phyloP scores from a whole-genome alignment of 2,797 vertebrate genomes.

The Pipistrellus pipistrellus region DNA sequence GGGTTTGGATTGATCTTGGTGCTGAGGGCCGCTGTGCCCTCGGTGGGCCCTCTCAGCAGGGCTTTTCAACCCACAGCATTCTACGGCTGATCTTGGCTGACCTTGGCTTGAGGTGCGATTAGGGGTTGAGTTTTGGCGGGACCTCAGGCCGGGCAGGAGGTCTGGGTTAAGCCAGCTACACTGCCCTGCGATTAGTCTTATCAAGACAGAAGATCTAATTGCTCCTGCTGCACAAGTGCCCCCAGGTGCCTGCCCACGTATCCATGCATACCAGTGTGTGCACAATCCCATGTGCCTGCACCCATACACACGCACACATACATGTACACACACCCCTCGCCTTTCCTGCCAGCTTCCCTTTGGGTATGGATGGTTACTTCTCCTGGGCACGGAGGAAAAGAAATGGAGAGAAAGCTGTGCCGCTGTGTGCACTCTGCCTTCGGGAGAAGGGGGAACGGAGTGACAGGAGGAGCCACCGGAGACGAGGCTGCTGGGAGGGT shows the following conservation, averaged over 20 bases:
- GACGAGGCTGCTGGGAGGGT: not conserved
- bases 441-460: not conserved
- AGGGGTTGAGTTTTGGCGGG: constrained; percentile 68
- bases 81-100: constrained; percentile 5
- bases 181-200: constrained; percentile 48
- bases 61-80: not conserved
- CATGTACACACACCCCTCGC: not conserved
- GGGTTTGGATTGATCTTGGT: not conserved
- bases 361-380: not conserved
- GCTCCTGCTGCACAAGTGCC: constrained; percentile 18
- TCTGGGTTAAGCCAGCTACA: constrained; percentile 72
- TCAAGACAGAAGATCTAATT: constrained; percentile 80
- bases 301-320: not conserved
- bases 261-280: no score
- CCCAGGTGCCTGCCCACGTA: no score
- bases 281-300: rapidly evolving
- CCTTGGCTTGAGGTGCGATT: constrained; percentile 68
- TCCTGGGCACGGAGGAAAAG: not conserved
- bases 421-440: not conserved
- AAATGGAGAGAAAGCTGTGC: not conserved
- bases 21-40: not conserved
- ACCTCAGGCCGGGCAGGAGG: constrained; percentile 75
- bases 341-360: constrained; percentile 7
- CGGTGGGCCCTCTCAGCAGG: not conserved
- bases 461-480: not conserved